Conservation (phyloP, 2,888 invertebrate species). For the Caenorhabditis wallacei region DNA sequence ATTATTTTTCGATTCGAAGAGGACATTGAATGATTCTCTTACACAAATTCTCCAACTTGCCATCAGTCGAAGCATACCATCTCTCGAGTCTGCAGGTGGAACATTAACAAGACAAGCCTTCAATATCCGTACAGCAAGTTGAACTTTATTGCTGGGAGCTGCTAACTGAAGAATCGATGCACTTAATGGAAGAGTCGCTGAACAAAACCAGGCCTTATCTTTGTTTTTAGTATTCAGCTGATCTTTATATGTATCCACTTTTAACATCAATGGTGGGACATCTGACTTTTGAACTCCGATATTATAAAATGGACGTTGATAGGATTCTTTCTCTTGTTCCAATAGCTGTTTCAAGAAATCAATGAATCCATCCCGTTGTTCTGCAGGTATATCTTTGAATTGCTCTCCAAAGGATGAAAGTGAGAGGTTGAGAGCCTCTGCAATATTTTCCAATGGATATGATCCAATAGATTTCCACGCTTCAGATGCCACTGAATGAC, state of each 20-base stretch:
- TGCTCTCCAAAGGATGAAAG: not conserved
- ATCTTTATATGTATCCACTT: conserved; percentile 45
- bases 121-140: conserved; percentile 10
- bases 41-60: conserved; percentile 53
- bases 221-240: conserved; percentile 12
- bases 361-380: conserved; percentile 24
- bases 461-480: conserved; percentile 43
- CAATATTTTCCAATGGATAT: conserved; percentile 12
- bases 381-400: not conserved
- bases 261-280: conserved; percentile 31
- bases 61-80: conserved; percentile 28
- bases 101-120: conserved; percentile 30
- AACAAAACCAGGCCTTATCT: conserved; percentile 56
- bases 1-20: conserved; percentile 33
- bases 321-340: conserved; percentile 34
- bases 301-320: conserved; percentile 47
- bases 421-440: not conserved
- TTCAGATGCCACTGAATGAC: conserved; percentile 6
- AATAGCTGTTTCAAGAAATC: conserved; percentile 26
- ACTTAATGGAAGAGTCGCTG: conserved; percentile 41
- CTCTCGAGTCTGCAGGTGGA: conserved; percentile 5
- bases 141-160: conserved; percentile 25
- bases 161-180: conserved; percentile 39
- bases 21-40: conserved; percentile 24
- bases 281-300: not conserved